Conservation (phyloP, 2,797 vertebrate genomes). For the Rhinoraja longicauda region DNA sequence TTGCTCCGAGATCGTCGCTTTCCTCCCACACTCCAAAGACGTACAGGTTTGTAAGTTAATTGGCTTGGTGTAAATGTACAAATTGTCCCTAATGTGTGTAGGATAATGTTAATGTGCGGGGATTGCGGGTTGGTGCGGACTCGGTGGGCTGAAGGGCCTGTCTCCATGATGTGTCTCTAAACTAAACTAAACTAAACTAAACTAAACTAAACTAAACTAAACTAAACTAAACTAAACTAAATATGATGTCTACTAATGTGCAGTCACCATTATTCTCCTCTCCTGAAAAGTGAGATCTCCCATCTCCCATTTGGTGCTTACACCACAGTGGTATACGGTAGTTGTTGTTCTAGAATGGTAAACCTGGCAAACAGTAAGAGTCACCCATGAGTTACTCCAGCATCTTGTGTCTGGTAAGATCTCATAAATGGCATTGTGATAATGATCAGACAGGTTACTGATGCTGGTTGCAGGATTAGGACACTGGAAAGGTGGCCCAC, state of each 20-base stretch:
- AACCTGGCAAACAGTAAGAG: not conserved
- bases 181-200: not conserved
- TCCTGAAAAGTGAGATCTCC: not conserved
- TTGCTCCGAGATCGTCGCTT: too few species aligned
- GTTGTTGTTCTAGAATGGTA: not conserved
- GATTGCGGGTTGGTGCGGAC: too few species aligned
- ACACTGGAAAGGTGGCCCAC: not conserved
- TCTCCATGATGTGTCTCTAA: not conserved
- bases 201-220: not conserved
- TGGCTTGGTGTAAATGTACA: too few species aligned
- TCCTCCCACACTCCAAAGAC: too few species aligned
- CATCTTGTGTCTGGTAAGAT: too few species aligned
- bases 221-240: not conserved
- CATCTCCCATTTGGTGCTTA: too few species aligned
- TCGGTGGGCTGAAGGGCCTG: too few species aligned
- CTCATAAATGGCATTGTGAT: not conserved
- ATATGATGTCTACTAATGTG: not conserved
- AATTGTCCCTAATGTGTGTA: too few species aligned
- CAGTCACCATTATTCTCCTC: not conserved
- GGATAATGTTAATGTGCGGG: too few species aligned
- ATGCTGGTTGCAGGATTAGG: not conserved
- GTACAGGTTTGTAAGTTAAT: too few species aligned
- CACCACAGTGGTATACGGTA: too few species aligned
- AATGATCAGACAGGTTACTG: not conserved
- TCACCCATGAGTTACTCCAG: too few species aligned